Evolutionary conservation across 2,113 vertebrate genomes (phyloP).

Genomic region (Cyanoramphus novaezelandiae): DNA sequence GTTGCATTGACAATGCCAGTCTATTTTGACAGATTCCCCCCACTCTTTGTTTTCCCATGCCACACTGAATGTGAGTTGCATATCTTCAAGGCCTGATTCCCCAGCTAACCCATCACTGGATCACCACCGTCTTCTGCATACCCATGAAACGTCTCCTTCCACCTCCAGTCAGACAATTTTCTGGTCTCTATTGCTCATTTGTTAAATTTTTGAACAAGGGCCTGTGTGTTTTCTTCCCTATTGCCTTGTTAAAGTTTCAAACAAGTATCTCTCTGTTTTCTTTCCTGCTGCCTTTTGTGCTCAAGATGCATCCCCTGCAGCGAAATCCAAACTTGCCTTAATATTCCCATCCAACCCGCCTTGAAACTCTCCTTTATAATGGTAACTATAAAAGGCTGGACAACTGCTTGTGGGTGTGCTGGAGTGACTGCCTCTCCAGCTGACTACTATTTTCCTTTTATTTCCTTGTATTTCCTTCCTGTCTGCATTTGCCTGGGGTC

Average conservation of each 20-base stretch:
- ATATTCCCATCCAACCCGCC: background rate
- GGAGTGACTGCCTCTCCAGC: background rate
- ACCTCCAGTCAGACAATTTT: background rate
- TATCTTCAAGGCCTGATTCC: background rate
- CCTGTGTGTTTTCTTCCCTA: constrained; percentile 20
- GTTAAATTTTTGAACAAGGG: constrained; percentile 15
- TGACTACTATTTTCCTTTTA: constrained; percentile 5
- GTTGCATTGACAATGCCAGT: background rate
- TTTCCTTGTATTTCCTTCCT: background rate
- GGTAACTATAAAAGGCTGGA: background rate
- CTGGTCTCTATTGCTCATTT: background rate
- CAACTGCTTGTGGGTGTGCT: constrained; percentile 3
- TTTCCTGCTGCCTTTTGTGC: constrained; percentile 9
- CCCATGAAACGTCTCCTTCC: background rate
- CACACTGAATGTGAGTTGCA: background rate
- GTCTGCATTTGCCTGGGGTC: background rate
- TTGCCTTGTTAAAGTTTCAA: constrained; percentile 10
- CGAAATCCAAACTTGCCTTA: constrained; percentile 30
- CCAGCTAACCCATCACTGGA: background rate
- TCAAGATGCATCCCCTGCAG: constrained; percentile 35
- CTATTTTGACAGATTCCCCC: background rate
- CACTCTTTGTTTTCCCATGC: background rate
- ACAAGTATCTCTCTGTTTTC: constrained; percentile 44
- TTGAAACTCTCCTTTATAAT: constrained; percentile 10
- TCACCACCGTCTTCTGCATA: background rate